Evolutionary conservation across 2,797 vertebrate species (phyloP).

Genomic region (Trachurus trachurus): DNA sequence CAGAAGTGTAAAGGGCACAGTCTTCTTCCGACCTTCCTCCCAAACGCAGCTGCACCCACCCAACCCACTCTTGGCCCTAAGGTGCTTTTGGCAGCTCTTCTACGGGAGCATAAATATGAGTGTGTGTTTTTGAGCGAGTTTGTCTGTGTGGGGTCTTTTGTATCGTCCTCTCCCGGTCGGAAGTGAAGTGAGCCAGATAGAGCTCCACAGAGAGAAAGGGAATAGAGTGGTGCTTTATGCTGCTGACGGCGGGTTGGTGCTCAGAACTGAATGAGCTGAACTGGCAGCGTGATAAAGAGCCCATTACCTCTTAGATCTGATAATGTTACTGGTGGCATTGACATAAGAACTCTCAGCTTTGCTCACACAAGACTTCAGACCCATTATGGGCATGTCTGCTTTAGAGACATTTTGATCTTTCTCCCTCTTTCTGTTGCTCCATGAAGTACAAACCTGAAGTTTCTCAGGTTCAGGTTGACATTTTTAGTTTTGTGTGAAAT

Average conservation of each 20-base stretch:
- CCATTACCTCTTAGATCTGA: constrained; percentile 49
- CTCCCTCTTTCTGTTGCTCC: background rate
- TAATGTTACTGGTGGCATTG: constrained; percentile 12
- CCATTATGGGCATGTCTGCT: background rate
- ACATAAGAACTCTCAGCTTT: constrained; percentile 13
- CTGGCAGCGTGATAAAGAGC: constrained; percentile 39
- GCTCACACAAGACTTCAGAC: background rate
- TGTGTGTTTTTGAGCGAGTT: constrained; percentile 25
- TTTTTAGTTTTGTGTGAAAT: background rate
- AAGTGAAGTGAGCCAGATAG: constrained; percentile 67
- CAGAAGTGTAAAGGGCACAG: constrained; percentile 40
- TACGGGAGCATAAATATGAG: constrained; percentile 16
- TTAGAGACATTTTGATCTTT: constrained; percentile 6
- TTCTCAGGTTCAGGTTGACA: background rate
- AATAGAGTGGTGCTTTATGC: constrained; percentile 71
- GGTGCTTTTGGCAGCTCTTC: constrained; percentile 60
- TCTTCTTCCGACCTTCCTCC: constrained; percentile 42
- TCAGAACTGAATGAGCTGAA: constrained; percentile 50
- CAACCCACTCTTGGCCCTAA: constrained; percentile 56
- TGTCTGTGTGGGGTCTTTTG: constrained; percentile 60
- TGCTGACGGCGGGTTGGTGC: constrained; percentile 38
- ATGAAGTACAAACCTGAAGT: background rate
- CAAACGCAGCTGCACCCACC: constrained; percentile 73
- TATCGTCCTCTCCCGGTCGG: constrained; percentile 48
- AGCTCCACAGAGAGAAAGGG: constrained; percentile 33